A percentile compares a stretch with the other conserved stretches of the same genome.
Conservation (phyloP, 1,140 invertebrate species). For the Drosophila arizonae region DNA sequence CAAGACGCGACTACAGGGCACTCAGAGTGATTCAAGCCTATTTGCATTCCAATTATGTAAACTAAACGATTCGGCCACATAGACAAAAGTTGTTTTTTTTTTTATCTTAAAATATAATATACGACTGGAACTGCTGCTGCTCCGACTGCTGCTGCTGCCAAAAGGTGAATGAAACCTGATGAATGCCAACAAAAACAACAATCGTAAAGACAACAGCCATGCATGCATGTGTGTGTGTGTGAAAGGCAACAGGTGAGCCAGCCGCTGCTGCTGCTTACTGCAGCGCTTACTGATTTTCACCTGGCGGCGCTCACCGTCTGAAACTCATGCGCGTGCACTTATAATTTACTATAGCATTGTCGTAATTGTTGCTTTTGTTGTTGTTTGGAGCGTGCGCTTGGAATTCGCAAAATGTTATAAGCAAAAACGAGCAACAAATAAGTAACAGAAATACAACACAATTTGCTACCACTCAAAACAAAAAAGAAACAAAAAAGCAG, state of each 20-base stretch:
- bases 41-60: conserved; percentile 45
- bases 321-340: conserved; percentile 31
- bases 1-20: not conserved
- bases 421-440: conserved; percentile 44
- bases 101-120: conserved; percentile 19
- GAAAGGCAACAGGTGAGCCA: conserved; percentile 60
- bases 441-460: conserved; percentile 53
- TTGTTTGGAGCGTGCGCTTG: conserved; percentile 62
- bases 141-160: conserved; percentile 17
- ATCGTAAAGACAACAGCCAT: conserved; percentile 10
- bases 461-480: conserved; percentile 42
- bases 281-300: conserved; percentile 73
- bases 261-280: conserved; percentile 49
- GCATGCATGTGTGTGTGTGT: not conserved
- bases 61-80: conserved; percentile 22
- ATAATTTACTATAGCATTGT: conserved; percentile 29
- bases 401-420: conserved; percentile 77
- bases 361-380: conserved; percentile 27
- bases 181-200: conserved; percentile 70
- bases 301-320: conserved; percentile 12
- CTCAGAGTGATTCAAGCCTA: conserved; percentile 18
- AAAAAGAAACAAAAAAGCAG: no score
- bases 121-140: not conserved
- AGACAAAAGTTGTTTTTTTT: conserved; percentile 28
- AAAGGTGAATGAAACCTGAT: conserved; percentile 81